Evolutionary conservation across 2,113 vertebrate species (phyloP).

Genomic region (Galbula dea): DNA sequence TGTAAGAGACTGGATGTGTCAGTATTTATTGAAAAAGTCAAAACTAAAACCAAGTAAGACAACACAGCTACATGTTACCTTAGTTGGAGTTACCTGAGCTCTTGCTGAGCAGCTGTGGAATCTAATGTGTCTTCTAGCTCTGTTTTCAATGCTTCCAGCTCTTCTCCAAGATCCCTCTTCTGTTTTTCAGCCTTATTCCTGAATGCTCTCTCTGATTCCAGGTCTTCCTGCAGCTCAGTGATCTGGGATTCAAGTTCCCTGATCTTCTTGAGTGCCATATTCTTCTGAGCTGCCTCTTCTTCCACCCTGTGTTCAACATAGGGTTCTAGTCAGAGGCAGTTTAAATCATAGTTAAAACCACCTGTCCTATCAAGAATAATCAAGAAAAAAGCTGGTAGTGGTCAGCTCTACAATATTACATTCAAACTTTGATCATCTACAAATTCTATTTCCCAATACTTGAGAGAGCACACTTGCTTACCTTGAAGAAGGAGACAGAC

Average conservation of each 20-base stretch:
- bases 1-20: background rate
- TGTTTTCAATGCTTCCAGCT: slow-evolving; percentile 94
- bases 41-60: background rate
- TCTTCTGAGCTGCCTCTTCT: slow-evolving; percentile 94
- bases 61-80: background rate
- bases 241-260: slow-evolving; percentile 94
- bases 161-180: slow-evolving; percentile 93
- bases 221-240: slow-evolving; percentile 92
- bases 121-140: slow-evolving; percentile 96
- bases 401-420: background rate
- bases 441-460: background rate
- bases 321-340: background rate
- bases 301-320: slow-evolving; percentile 82
- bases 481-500: slow-evolving; percentile 20
- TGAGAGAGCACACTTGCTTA: background rate
- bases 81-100: slow-evolving; percentile 85
- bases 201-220: slow-evolving; percentile 87
- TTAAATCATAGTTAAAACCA: background rate
- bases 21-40: background rate
- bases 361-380: background rate
- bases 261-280: slow-evolving; percentile 94
- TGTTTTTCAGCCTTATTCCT: slow-evolving; percentile 94
- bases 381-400: background rate
- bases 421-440: background rate
- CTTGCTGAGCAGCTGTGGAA: slow-evolving; percentile 93